Base-by-base conservation (phyloP, 2,797 vertebrate species). In the Mycteria americana region DNA sequence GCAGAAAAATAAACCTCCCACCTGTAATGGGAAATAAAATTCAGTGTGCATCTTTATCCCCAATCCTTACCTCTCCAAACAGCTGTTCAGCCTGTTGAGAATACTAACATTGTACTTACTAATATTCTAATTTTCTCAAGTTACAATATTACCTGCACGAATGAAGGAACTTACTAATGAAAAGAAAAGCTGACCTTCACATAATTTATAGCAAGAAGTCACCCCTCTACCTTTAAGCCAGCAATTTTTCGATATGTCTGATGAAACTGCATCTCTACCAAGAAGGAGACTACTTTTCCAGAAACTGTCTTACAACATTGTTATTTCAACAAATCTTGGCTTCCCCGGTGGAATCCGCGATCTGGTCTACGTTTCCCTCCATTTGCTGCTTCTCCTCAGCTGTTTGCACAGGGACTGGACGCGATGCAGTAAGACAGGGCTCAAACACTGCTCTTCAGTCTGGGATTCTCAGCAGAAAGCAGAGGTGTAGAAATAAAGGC, bases 71-170 rank as follows among this genome's bases (percentile, higher is more conserved):
- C 37, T 93, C 77, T 92, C 33, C 25, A 24, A 88, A 75, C 54
- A 93, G 69, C 65, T 93, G 50, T 48, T 89, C 67, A 90, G 75
- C n/a, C 86, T 94, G n/a, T 46, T 92, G 53, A 94, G 86, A 95
- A 93, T 67, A 87, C 19, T 48, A 68, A 76, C 67, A 65, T 3
- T 65, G 23, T 53, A 81, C 39, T 92, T 95, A 77, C 74, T 54
- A 94, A 68, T 23, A 87, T 39, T 80, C 60, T 82, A 88, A 85
- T 85, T 68, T 70, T 85, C 76, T 86, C 30, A 81, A 91, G 72
- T 83, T 90, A 95, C n/a, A 88, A 1, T 74, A 67, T 76, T 57
- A 88, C 70, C 74, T 64, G 83, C 39, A 56, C n/a, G 41, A 89
- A 84, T 54, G 51, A 95, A 92, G 35, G 63, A 86, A 94, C 45